Conservation (phyloP, 1,140 invertebrate genomes). For the Hyphantria cunea region DNA sequence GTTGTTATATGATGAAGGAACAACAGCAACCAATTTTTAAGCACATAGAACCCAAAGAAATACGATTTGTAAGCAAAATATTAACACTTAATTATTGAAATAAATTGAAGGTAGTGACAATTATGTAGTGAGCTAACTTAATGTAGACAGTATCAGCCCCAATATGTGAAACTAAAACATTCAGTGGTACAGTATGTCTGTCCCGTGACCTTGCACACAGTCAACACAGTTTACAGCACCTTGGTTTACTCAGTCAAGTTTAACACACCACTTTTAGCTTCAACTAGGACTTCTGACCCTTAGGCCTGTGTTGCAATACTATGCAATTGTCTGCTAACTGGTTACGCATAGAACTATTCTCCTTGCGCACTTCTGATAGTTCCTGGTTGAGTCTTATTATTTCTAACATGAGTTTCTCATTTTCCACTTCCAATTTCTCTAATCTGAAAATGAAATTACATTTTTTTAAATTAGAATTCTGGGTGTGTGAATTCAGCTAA, state of each 20-base stretch:
- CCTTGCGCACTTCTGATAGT: slow-evolving; percentile 65
- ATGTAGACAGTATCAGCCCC: slow-evolving; percentile 15
- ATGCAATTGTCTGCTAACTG: slow-evolving; percentile 72
- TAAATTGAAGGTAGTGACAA: too few relatives aligned
- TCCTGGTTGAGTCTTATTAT: slow-evolving; percentile 74
- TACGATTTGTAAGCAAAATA: too few relatives aligned
- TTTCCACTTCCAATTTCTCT: slow-evolving; percentile 73
- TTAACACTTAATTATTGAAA: too few relatives aligned
- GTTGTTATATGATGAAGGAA: too few relatives aligned
- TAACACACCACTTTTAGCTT: slow-evolving; percentile 12
- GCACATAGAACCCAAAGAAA: too few relatives aligned
- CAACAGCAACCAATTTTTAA: too few relatives aligned
- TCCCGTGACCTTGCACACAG: slow-evolving; percentile 18
- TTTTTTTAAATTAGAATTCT: too few relatives aligned
- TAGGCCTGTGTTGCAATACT: slow-evolving; percentile 51
- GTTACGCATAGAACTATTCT: slow-evolving; percentile 65
- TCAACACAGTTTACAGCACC: slow-evolving; percentile 35
- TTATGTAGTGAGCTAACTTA: too few relatives aligned
- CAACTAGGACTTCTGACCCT: slow-evolving; percentile 67
- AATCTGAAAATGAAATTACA: slow-evolving; percentile 52
- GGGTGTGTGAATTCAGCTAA: too few relatives aligned
- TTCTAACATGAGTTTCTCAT: slow-evolving; percentile 73
- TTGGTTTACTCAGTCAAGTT: slow-evolving; percentile 37
- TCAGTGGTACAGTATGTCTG: slow-evolving; percentile 7
- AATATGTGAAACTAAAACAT: slow-evolving; percentile 10